Evolutionary conservation across 1,140 invertebrate genomes (phyloP).

Genomic region (Lepidurus apus): DNA sequence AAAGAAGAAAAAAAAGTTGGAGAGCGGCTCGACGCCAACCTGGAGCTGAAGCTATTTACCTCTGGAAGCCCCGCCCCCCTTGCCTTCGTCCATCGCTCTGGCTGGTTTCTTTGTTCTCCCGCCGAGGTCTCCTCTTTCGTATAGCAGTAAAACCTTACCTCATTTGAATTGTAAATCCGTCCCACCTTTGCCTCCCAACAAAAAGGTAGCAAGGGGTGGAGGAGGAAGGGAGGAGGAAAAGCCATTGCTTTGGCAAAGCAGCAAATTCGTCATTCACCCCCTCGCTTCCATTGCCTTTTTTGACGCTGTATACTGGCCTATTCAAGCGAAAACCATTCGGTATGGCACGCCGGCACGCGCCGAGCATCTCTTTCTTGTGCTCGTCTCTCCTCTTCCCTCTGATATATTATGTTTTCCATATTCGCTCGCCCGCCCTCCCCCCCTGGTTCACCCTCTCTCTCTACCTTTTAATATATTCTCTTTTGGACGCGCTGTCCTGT

Average conservation of each 20-base stretch:
- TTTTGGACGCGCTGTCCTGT: not conserved
- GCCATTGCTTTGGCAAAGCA: not conserved
- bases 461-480: slow-evolving; percentile 9
- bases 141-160: not conserved
- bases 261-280: slow-evolving; percentile 16
- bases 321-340: slow-evolving; percentile 12
- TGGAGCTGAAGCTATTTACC: not conserved
- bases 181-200: not conserved
- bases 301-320: slow-evolving; percentile 13
- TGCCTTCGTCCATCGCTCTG: not conserved
- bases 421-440: not conserved
- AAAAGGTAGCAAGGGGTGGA: not conserved
- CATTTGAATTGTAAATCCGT: slow-evolving; percentile 5
- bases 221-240: not conserved
- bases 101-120: not conserved
- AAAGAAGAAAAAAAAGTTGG: no score
- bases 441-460: not conserved
- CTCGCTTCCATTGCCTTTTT: slow-evolving; percentile 11
- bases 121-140: not conserved
- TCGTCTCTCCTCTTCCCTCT: not conserved
- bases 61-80: not conserved
- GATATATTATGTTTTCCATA: not conserved
- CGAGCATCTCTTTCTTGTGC: slow-evolving; percentile 10
- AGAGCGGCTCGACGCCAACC: no score
- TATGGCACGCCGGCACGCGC: slow-evolving; percentile 14